Conservation (phyloP, 2,888 invertebrate species). For the Nipponacmea schrenckii region DNA sequence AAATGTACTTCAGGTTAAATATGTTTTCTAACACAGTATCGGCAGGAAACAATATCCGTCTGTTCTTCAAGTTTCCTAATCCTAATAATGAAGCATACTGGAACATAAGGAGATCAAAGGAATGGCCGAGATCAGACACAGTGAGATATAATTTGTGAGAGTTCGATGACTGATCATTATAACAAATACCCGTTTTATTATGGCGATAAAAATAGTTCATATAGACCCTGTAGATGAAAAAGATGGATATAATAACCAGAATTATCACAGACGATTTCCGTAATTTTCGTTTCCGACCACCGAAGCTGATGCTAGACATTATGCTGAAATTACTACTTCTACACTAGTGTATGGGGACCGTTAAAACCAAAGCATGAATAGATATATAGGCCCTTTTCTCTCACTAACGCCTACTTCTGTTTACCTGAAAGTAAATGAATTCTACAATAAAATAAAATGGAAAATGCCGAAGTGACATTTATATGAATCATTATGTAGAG, state of each 20-base stretch:
- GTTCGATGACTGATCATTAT: background rate
- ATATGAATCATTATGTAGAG: too few species aligned
- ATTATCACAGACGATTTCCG: background rate
- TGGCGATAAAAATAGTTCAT: background rate
- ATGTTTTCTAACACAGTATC: background rate
- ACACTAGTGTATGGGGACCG: too few species aligned
- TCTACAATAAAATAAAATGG: too few species aligned
- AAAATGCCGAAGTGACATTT: too few species aligned
- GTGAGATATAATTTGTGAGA: background rate
- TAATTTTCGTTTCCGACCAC: background rate
- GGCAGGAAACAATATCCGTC: background rate
- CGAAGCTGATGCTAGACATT: background rate
- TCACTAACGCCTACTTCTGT: too few species aligned
- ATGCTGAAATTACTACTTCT: too few species aligned
- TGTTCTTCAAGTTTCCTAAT: conserved; percentile 21
- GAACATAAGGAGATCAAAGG: conserved; percentile 28
- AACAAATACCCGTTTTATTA: background rate
- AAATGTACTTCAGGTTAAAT: conserved; percentile 9
- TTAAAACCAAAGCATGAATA: too few species aligned
- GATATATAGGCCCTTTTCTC: too few species aligned
- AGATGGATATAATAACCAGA: background rate
- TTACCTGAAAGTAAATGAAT: too few species aligned
- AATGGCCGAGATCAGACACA: background rate
- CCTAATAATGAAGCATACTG: conserved; percentile 29
- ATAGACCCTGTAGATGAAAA: background rate